Evolutionary conservation across 2,888 invertebrate genomes (phyloP), one percentile per base, ranked within the genome.

Genomic region (Sesia bembeciformis): DNA sequence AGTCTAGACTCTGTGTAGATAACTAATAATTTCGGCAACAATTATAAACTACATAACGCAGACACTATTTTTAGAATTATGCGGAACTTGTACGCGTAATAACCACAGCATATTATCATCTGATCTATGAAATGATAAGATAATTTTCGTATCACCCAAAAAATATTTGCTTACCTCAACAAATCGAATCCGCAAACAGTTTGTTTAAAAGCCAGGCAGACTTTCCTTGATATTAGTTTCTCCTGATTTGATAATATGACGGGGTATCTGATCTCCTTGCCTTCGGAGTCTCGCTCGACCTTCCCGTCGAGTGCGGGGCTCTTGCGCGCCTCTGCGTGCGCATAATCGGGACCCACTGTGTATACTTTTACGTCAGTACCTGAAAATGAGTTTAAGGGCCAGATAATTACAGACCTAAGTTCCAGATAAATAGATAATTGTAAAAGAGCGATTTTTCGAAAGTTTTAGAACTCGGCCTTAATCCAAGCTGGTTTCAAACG

Each of bases 171-270:
- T 74, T 75, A 95, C 93, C 96, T 93, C 54, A 99, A 90, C 60
- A 99, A 91, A 91, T 99, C 99, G 81, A 99, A 99, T 23, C 99
- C 99, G 80, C 99, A 99, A 4, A 99, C 99, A 5, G 98, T 99
- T 91, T 99, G 99, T 85, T 97, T 97, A 79, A 97, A 97, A 3
- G 97, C 97, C 57, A 97, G 87, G 76, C 98, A 99, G 51, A 99
- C 98, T 90, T 98, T 98, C 60, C 99, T 92, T 1, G 99, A 99
- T 66, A 99, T 98, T 50, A 98, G 90, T 82, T 99, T 99, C 89
- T 99, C 99, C 52, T 95, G 95, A 75, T 98, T 98, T 75, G 96
- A 97, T 59, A 99, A 87, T 76, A 99, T 98, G 5, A 99, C 99
- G 1, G 99, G 99, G 86, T 99, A 99, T 46, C 99, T 93, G 63